Evolutionary conservation across 1,140 invertebrate genomes (phyloP).

Genomic region (Oscheius sp.): DNA sequence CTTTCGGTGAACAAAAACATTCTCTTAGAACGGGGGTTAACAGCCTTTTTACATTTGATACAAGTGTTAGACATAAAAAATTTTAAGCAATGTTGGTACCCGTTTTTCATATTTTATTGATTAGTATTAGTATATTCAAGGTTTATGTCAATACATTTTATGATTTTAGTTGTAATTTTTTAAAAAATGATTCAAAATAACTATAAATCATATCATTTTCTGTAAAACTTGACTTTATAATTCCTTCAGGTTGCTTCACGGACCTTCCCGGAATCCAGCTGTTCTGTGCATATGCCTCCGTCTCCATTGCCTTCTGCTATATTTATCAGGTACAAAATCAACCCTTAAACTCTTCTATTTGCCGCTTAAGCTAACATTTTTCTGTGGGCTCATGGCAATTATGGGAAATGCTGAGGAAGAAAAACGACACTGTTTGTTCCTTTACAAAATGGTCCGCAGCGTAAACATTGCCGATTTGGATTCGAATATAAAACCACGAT

Average conservation of each 20-base stretch:
- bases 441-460: constrained; percentile 42
- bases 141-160: too few relatives aligned
- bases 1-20: too few relatives aligned
- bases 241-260: constrained; percentile 58
- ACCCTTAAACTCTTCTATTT: not conserved
- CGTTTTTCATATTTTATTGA: too few relatives aligned
- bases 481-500: not conserved
- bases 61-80: too few relatives aligned
- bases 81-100: too few relatives aligned
- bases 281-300: constrained; percentile 63
- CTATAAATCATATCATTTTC: too few relatives aligned
- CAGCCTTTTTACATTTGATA: too few relatives aligned
- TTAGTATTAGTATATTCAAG: too few relatives aligned
- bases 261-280: constrained; percentile 63
- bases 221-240: too few relatives aligned
- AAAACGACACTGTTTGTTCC: constrained; percentile 59
- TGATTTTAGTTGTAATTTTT: too few relatives aligned
- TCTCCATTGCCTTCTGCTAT: constrained; percentile 63
- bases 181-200: too few relatives aligned
- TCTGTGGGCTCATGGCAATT: constrained; percentile 61
- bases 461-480: constrained; percentile 28
- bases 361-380: constrained; percentile 60
- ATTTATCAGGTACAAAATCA: constrained; percentile 59
- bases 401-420: constrained; percentile 59
- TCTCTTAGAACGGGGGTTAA: too few relatives aligned